Base-by-base conservation (phyloP, 92 coral and sea anemone species). In the Porites cylindrica region DNA sequence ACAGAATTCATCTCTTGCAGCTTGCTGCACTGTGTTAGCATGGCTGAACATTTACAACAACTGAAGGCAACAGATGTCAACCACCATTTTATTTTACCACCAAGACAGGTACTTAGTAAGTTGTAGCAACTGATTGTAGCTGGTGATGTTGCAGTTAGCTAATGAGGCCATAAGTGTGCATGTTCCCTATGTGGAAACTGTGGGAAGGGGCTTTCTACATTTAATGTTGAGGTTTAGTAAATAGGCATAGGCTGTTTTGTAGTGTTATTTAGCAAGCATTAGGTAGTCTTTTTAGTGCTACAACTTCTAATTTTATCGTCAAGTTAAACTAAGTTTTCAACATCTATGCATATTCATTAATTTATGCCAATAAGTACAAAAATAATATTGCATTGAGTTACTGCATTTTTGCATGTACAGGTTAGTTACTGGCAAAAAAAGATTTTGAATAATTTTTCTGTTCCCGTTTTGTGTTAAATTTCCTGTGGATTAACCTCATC, bases 31-130 rank as follows among this genome's bases (percentile, higher is more conserved):
- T 32, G 5, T 20, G 17, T 21, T 69, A 54, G 51, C 51, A 8
- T 70, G 38, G 66, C 78, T 58, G 3, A 56, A 29, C 38, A 56
- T 18, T 60, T n/a, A 52, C 52, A 54, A 52, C 78, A 69, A 52
- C 78, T 60, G 53, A 12, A 8, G 58, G 38, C 50, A 24, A 6
- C 53, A 23, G 21, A 23, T 70, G 51, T 51, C 50, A 70, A 58
- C 43, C 78, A 59, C 61, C 53, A 24, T 4, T 50, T 82, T 70
- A 8, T 53, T 71, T 70, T 69, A 24, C 52, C 18, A 59, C 56
- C 51, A 43, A 43, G 8, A 66, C 60, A 59, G 54, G 74, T 32
- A 52, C 66, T 23, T 29, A 81, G 76, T 81, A 18, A 69, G 84
- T 18, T 43, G 47, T 38, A 38, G 6, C 47, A 38, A 38, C 6